Conservation (phyloP, 2,888 invertebrate species). For the Venusia cambrica region DNA sequence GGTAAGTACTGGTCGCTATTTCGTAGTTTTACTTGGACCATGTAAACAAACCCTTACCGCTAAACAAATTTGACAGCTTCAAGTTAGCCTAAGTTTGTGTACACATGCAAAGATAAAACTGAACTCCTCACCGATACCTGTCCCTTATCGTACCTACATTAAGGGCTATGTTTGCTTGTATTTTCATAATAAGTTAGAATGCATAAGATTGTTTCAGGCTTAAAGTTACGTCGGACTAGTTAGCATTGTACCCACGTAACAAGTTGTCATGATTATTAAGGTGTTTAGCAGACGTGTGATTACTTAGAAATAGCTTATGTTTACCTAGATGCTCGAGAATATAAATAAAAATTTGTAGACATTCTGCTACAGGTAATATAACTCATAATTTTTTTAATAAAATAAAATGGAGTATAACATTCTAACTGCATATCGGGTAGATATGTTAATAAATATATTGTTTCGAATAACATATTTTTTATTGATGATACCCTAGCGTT, state of each 20-base stretch:
- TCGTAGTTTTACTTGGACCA: too few relatives aligned
- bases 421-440: too few relatives aligned
- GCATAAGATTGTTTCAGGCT: conserved; percentile 35
- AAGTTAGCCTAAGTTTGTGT: conserved; percentile 74
- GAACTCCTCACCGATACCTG: conserved; percentile 16
- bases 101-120: conserved; percentile 51
- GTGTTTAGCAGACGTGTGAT: conserved; percentile 58
- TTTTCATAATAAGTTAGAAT: conserved; percentile 1
- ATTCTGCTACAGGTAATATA: too few relatives aligned
- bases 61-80: conserved; percentile 80
- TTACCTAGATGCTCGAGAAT: conserved; percentile 16
- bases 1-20: too few relatives aligned
- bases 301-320: conserved; percentile 34
- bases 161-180: conserved; percentile 31
- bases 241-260: conserved; percentile 73
- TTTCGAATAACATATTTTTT: too few relatives aligned
- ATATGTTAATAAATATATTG: too few relatives aligned
- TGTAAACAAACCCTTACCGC: too few relatives aligned
- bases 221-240: conserved; percentile 70
- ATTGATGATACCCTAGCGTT: too few relatives aligned
- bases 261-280: conserved; percentile 76
- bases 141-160: conserved; percentile 24
- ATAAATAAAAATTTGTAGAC: too few relatives aligned
- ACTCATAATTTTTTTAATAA: too few relatives aligned
- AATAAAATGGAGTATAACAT: too few relatives aligned